Conservation (phyloP, 2,113 vertebrate genomes). For the Nannospalax galili region DNA sequence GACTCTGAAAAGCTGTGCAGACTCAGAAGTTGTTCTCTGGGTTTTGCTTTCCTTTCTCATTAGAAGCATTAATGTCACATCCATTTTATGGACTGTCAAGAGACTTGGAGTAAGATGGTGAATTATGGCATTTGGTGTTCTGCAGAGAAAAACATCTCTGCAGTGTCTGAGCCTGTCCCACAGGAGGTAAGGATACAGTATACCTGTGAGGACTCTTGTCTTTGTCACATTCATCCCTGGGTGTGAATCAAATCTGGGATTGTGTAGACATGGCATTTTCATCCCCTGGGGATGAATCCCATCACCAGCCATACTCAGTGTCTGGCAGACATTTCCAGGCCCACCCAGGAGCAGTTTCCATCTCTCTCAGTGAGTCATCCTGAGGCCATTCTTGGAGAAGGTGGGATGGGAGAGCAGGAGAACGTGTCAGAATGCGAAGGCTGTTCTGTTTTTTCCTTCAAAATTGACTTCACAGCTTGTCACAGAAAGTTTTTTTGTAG, state of each 20-base stretch:
- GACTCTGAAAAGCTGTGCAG: neutral
- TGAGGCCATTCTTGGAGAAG: constrained; percentile 51
- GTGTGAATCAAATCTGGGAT: neutral
- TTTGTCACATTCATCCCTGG: neutral
- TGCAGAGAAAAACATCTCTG: neutral
- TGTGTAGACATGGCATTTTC: neutral
- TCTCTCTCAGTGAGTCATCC: constrained; percentile 47
- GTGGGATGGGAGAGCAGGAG: constrained; percentile 44
- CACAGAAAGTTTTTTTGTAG: neutral
- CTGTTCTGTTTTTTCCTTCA: constrained; percentile 49
- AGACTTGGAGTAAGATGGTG: neutral
- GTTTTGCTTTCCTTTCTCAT: neutral
- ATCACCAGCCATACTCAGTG: neutral
- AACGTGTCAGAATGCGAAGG: constrained; percentile 55
- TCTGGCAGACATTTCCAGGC: constrained; percentile 14
- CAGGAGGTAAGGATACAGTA: neutral
- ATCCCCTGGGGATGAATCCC: neutral
- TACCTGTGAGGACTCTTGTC: neutral
- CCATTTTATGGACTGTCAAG: neutral
- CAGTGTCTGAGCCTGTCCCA: neutral
- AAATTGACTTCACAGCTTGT: constrained; percentile 44
- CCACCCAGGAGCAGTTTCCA: constrained; percentile 1
- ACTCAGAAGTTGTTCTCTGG: neutral
- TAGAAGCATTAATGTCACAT: neutral
- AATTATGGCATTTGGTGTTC: neutral